These are phyloP conservation scores for Sylvicola cinctus DNA, from an alignment of 2,888 invertebrate species.

Conservation along the genomic window DNA sequence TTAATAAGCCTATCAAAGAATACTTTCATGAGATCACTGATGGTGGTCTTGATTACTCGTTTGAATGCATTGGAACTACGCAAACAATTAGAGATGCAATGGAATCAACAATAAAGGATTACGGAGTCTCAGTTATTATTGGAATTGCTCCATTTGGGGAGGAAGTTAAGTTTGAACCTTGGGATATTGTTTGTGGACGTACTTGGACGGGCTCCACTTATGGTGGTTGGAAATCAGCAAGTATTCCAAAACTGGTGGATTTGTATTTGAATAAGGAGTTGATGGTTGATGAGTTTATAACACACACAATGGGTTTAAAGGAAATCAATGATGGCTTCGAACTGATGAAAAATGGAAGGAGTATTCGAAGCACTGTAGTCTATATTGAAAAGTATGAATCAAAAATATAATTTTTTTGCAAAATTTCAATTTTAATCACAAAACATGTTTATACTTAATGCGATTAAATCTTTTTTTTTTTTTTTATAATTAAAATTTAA, in stretches of 20 bases:
- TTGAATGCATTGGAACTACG: conserved; percentile 87
- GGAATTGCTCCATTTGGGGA: conserved; percentile 85
- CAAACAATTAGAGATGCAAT: conserved; percentile 46
- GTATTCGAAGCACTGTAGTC: conserved; percentile 12
- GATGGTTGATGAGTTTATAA: conserved; percentile 70
- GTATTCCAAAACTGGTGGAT: conserved; percentile 68
- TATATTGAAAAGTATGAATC: not conserved
- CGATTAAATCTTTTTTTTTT: no score
- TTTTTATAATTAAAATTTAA: no score
- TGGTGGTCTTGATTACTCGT: conserved; percentile 85
- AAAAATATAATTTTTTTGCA: not conserved
- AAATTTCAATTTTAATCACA: no score
- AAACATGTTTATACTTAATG: no score
- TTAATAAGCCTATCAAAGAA: conserved; percentile 52
- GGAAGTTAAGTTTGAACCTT: conserved; percentile 83
- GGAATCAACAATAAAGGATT: conserved; percentile 81
- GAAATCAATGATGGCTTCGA: conserved; percentile 78
- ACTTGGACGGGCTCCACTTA: conserved; percentile 82
- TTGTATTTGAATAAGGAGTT: conserved; percentile 58
- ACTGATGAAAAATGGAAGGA: conserved; percentile 58
- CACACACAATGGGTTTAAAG: conserved; percentile 46
- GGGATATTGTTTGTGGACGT: conserved; percentile 86
- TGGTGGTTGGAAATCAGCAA: conserved; percentile 81
- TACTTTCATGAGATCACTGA: conserved; percentile 67
- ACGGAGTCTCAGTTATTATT: conserved; percentile 85